A percentile compares a stretch with the other conserved stretches of the same genome.
These are phyloP conservation scores for Agrilus biguttatus DNA, from an alignment of 2,888 invertebrate genomes.

Conservation along the genomic window DNA sequence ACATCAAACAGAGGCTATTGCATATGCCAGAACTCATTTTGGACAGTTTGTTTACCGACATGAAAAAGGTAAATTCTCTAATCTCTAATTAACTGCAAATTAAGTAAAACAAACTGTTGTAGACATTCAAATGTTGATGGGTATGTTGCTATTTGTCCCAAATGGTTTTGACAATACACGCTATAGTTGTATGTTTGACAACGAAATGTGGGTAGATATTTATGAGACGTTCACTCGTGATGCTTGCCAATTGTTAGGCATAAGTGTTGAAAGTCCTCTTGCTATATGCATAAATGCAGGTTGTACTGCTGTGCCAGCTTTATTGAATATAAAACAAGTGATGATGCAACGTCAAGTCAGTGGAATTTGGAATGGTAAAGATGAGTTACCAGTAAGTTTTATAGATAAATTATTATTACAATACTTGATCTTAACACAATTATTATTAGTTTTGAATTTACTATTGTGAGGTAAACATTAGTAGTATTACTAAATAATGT, in stretches of 20 bases:
- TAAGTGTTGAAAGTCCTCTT: constrained; percentile 80
- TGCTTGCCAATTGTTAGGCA: constrained; percentile 78
- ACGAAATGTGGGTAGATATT: constrained; percentile 70
- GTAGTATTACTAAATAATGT: not conserved
- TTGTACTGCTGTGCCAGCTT: constrained; percentile 82
- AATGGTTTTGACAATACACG: constrained; percentile 69
- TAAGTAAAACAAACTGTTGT: constrained; percentile 12
- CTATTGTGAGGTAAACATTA: not conserved
- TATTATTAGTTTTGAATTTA: no score
- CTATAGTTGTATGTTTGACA: constrained; percentile 58
- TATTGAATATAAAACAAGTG: constrained; percentile 85
- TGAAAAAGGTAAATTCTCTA: constrained; percentile 44
- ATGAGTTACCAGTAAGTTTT: constrained; percentile 79
- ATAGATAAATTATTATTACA: not conserved
- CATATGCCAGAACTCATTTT: constrained; percentile 75
- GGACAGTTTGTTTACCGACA: constrained; percentile 64
- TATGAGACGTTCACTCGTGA: constrained; percentile 84
- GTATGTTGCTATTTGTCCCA: constrained; percentile 64
- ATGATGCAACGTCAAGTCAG: constrained; percentile 82
- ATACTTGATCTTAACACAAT: no score
- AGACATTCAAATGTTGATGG: constrained; percentile 79
- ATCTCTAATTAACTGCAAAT: not conserved
- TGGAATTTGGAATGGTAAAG: constrained; percentile 87
- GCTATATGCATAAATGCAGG: constrained; percentile 89
- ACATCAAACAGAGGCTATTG: constrained; percentile 70